Percentiles rank a stretch among this genome's conserved stretches.
phyloP scores from a whole-genome alignment of 2,797 vertebrate genomes.

The Craterocephalus amniculus region DNA sequence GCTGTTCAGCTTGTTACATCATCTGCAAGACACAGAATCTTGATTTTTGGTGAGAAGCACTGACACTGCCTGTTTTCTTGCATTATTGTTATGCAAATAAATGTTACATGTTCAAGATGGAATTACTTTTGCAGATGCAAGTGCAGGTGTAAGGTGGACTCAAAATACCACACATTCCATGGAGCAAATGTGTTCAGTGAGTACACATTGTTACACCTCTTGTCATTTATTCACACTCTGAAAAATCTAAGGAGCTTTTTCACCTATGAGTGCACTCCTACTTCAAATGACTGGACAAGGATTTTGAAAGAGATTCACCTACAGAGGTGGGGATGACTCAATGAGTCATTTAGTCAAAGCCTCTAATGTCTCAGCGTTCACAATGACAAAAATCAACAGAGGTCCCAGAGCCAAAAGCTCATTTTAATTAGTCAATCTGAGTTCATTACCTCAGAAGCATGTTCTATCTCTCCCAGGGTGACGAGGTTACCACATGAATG shows the following conservation, averaged over 20 bases:
- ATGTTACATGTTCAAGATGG: not conserved
- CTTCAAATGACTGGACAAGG: conserved; percentile 36
- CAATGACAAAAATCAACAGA: conserved; percentile 49
- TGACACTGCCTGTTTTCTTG: not conserved
- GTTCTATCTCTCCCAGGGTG: conserved; percentile 46
- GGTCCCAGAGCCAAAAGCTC: conserved; percentile 44
- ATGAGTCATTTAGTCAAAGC: conserved; percentile 51
- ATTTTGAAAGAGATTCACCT: conserved; percentile 46
- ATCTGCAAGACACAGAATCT: not conserved
- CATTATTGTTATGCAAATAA: not conserved
- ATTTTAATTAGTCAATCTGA: conserved; percentile 65
- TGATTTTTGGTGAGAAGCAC: not conserved
- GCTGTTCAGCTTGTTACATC: conserved; percentile 7
- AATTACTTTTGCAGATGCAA: not conserved
- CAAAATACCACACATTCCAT: not conserved
- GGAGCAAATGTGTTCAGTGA: conserved; percentile 6
- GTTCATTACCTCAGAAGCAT: conserved; percentile 51
- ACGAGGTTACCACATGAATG: conserved; percentile 49
- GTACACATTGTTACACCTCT: conserved; percentile 1
- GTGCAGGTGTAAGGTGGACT: not conserved
- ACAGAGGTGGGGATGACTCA: conserved; percentile 43
- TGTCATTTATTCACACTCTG: conserved; percentile 18
- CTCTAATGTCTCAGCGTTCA: conserved; percentile 32
- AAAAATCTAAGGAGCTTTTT: conserved; percentile 20
- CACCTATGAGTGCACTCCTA: conserved; percentile 8